Evolutionary conservation across 2,797 vertebrate genomes (phyloP), one percentile per base, ranked within the genome.

Genomic region (Eleutherodactylus coqui): DNA sequence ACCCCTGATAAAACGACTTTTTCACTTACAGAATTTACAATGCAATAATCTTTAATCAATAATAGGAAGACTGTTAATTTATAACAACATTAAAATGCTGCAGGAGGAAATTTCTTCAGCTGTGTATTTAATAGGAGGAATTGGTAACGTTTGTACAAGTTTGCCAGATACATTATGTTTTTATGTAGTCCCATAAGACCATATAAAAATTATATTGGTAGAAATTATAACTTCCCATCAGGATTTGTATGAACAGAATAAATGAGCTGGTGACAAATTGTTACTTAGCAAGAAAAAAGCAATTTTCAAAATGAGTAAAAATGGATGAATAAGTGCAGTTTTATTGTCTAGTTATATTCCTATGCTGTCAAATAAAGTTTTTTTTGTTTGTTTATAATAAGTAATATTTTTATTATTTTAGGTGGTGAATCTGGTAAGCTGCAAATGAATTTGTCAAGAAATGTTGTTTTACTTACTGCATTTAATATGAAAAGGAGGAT

Each of bases 131-230:
- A 82, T 51, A 86, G n/a, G 47, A 89, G 67, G 1, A 83, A 85
- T 36, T 79, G 45, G 8, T 84, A 85, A 77, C 45, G 1, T 82
- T 64, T 70, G n/a, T 43, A 14, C 11, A 86, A 75, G 32, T 85
- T 84, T 90, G 88, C 76, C 84, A 80, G 72, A 82, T 53, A 82
- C 9, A 45, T 86, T 80, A 84, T 13, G 38, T 86, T 62, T 87
- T 43, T 75, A 80, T 11, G 85, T 84, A 84, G 88, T 83, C 2
- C 36, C 4, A 55, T 86, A 82, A 82, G 76, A 87, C 38, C 75
- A 70, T 75, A 85, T 72, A 85, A 90, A 91, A 89, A 87, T 72
- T 62, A 87, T 82, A 79, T 84, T 84, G 86, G 75, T 75, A 75
- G 43, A 79, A 84, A 79, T 84, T 47, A 87, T 79, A 79, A 87